These are phyloP conservation scores for Baccha elongata DNA, from an alignment of 2,888 invertebrate genomes.

Conservation along the genomic window DNA sequence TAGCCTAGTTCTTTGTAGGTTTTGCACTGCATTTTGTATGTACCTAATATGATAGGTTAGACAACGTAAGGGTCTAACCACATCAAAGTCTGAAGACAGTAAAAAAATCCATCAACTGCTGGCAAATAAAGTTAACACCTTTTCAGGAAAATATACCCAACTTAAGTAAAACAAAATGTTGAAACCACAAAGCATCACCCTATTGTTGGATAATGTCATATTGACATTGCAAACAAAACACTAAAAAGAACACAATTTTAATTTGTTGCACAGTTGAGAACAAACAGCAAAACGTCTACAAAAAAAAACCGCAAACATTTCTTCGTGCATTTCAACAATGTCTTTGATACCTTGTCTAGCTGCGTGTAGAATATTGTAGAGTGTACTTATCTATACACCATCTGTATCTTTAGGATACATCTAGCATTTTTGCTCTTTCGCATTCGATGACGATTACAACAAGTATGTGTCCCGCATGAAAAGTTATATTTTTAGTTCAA, in stretches of 20 bases:
- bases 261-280: conserved; percentile 65
- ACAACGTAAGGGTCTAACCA: neutral
- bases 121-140: neutral
- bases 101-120: neutral
- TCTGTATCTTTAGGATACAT: conserved; percentile 46
- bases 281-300: conserved; percentile 40
- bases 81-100: conserved; percentile 9
- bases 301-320: conserved; percentile 59
- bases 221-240: neutral
- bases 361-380: conserved; percentile 8
- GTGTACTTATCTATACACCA: conserved; percentile 17
- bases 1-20: no score
- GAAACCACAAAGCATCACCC: conserved; percentile 36
- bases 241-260: conserved; percentile 54
- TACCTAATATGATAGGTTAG: no score
- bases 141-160: conserved; percentile 4
- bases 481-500: conserved; percentile 67
- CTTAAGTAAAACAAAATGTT: conserved; percentile 14
- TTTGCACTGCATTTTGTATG: no score
- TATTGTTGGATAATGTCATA: neutral
- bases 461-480: conserved; percentile 48
- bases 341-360: conserved; percentile 60
- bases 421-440: conserved; percentile 20
- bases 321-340: conserved; percentile 58
- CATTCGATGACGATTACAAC: conserved; percentile 60